Percentiles rank a stretch among this genome's conserved stretches.
phyloP scores from a whole-genome alignment of 1,140 invertebrate genomes.

The Nephila pilipes region DNA sequence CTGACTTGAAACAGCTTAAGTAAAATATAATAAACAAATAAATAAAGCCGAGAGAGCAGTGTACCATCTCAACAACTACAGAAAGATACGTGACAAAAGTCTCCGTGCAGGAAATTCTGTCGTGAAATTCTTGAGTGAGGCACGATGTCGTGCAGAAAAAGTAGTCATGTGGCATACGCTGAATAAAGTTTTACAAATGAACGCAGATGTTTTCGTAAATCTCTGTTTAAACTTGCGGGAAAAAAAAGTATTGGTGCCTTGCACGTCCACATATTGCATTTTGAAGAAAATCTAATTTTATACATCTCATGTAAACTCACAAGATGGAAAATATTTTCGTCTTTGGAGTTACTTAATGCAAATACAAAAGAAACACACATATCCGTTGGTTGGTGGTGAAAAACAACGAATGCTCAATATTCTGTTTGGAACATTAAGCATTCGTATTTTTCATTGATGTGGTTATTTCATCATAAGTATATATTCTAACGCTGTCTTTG shows the following conservation, averaged over 20 bases:
- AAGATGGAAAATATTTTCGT: no score
- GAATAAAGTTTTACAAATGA: slow-evolving; percentile 19
- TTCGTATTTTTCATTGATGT: no score
- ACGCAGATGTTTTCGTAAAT: neutral
- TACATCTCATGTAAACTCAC: no score
- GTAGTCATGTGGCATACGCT: neutral
- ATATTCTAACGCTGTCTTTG: neutral
- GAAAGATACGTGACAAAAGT: slow-evolving; percentile 8
- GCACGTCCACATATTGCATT: neutral
- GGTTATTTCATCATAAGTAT: no score
- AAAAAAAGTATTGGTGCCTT: neutral
- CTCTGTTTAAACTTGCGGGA: neutral
- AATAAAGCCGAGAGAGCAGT: neutral
- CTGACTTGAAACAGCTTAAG: no score
- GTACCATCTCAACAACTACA: neutral
- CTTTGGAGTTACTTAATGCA: no score
- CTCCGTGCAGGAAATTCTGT: neutral
- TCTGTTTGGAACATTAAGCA: no score
- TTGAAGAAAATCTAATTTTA: no score
- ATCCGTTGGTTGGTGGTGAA: no score
- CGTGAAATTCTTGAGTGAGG: neutral
- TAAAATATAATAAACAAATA: neutral
- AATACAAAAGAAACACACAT: no score
- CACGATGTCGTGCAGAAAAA: slow-evolving; percentile 46
- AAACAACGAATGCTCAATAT: no score